Percentiles rank a stretch among this genome's conserved stretches.
Evolutionary conservation across 2,113 vertebrate species (phyloP).

Genomic region (Oncorhynchus nerka): DNA sequence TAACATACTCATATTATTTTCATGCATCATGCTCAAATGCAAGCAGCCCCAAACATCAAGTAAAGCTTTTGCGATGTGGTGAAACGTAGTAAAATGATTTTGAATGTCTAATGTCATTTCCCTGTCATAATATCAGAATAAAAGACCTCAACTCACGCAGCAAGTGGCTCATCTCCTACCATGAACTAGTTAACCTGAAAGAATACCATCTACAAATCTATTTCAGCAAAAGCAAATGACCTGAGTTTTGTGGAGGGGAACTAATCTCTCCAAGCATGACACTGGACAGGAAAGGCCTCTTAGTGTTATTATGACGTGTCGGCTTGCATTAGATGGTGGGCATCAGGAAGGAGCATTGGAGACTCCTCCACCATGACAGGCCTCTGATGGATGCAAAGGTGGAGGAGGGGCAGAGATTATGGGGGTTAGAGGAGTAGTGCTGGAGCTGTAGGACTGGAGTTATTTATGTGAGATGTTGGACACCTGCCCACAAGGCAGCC

Average conservation of each 20-base stretch:
- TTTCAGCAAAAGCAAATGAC: slow-evolving; percentile 78
- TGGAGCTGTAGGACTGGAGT: slow-evolving; percentile 46
- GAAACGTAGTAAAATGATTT: neutral
- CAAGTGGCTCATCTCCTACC: slow-evolving; percentile 64
- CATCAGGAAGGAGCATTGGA: slow-evolving; percentile 64
- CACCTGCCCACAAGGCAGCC: slow-evolving; percentile 38
- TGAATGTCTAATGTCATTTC: slow-evolving; percentile 25
- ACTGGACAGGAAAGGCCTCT: slow-evolving; percentile 80
- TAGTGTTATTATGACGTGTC: slow-evolving; percentile 85
- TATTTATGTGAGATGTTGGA: neutral
- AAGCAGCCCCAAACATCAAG: neutral
- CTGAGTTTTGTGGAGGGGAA: slow-evolving; percentile 80
- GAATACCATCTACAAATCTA: slow-evolving; percentile 76
- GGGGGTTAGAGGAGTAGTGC: slow-evolving; percentile 61
- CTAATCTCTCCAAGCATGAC: slow-evolving; percentile 82
- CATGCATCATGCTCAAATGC: neutral
- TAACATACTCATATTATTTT: neutral
- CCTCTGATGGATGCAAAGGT: slow-evolving; percentile 70
- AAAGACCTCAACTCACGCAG: slow-evolving; percentile 56
- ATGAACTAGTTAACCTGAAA: slow-evolving; percentile 74
- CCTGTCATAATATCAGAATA: slow-evolving; percentile 44
- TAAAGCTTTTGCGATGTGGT: neutral
- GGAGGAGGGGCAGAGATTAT: slow-evolving; percentile 29
- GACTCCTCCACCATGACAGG: slow-evolving; percentile 70
- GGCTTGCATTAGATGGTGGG: slow-evolving; percentile 76